Evolutionary conservation across 1,140 invertebrate genomes (phyloP), one percentile per base, ranked within the genome.

Genomic region (Lasioglossum albipes): DNA sequence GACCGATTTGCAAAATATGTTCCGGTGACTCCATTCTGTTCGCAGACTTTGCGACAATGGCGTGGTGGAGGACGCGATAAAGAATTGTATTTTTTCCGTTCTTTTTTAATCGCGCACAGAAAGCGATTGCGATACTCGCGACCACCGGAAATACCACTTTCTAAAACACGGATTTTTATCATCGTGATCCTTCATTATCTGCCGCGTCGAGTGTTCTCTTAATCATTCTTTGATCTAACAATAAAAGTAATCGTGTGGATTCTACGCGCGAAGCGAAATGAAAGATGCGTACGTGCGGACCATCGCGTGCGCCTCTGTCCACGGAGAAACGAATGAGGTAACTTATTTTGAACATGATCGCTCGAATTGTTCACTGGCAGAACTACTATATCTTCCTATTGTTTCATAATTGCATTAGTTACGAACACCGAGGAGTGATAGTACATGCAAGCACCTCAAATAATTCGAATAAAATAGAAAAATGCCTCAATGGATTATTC

Each of bases 1-100:
- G 52, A 13, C 52, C 41, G 10, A 61, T 78, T 62, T 71, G 41
- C 59, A 10, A 64, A 71, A 54, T 68, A 49, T n/a, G 41, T 45
- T 3, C 36, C 36, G 10, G 18, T 27, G 41, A 36, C 52, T n/a
- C 9, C 31, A 18, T 16, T 16, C 4, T 2, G 42, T 31, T 61
- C 13, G 10, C 45, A 6, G 12, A n/a, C 52, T 16, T 36, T 64
- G 27, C 3, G 18, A 65, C 16, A 7, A 41, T 27, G 18, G 7
- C 20, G 2, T 0, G 27, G 27, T n/a, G n/a, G 20, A 20, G 18
- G n/a, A 20, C 20, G 57, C 20, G n/a, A n/a, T 59, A n/a, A 57
- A 20, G 45, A n/a, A 57, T n/a, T 20, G 20, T 1, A 7, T 57
- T n/a, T 57, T 7, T n/a, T n/a, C 54, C 1, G 2, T 57, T 57